Evolutionary conservation across 2,888 invertebrate genomes (phyloP), one percentile per base, ranked within the genome.

Genomic region (Amphiduros pacificus): DNA sequence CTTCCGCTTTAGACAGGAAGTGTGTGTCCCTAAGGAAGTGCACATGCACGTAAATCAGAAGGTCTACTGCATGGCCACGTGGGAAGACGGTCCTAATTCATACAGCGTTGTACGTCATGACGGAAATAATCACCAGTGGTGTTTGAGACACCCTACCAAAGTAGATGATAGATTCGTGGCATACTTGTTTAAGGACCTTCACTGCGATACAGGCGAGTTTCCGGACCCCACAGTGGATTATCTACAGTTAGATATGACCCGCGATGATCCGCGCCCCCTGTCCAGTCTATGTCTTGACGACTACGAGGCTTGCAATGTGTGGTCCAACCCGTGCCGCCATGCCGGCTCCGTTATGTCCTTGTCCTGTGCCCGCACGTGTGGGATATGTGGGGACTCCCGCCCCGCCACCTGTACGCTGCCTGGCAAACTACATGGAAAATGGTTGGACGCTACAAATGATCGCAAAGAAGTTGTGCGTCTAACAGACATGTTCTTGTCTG

Each of bases 201-300:
- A 31, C 20, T 58, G 57, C n/a, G 36, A 58, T 40, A 32, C 29
- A n/a, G 32, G 24, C 40, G 55, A 60, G 31, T 50, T 49, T 32
- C 48, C 55, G 24, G 20, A 3, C 2, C 29, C 27, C n/a, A 40
- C 48, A 28, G 31, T n/a, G n/a, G 52, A 62, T 31, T 62, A 58
- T 51, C 48, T 62, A 28, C 41, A 44, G 36, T 53, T 62, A n/a
- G 36, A 49, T 26, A 41, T 58, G 36, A 48, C 40, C 4, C 14
- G 20, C 1, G 62, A 62, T 31, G n/a, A 11, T 11, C 48, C 62
- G 28, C 28, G 32, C 6, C 27, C 62, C 17, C 26, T 58, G 53
- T 26, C 52, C 31, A 36, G 41, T n/a, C 62, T 62, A 31, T 62
- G 62, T 31, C 41, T 41, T n/a, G 62, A 62, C 29, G 62, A 62